Evolutionary conservation across 2,113 vertebrate species (phyloP), one percentile per base, ranked within the genome.

Genomic region (Turdus rufiventris): DNA sequence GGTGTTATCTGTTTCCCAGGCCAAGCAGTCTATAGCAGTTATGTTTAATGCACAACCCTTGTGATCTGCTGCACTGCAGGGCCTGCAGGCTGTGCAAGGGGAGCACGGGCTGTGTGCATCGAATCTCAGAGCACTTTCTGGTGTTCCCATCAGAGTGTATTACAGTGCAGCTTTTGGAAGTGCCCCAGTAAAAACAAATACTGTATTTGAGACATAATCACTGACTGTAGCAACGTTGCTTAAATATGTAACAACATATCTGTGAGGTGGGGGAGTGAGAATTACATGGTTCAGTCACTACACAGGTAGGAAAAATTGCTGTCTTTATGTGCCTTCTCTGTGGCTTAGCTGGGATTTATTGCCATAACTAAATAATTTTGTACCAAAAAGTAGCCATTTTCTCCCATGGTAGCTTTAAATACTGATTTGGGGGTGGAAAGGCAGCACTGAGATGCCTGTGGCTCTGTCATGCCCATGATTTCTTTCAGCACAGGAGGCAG

Each of bases 301-400:
- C 43, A 18, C 71, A 80, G 81, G 89, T 95, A 79, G 93, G 93
- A 88, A 63, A 95, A 96, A 94, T 71, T 88, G 71, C 47, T 90
- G 33, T 85, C 78, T 79, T 87, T 43, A 5, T 76, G 85, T 40
- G 33, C 73, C 58, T 96, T 66, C 71, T 94, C 78, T 67, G 4
- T 77, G 75, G 40, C 87, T 88, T 85, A 79, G 85, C 89, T 85
- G 75, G 91, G 67, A 86, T 88, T 89, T 94, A 40, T 91, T 96
- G 94, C 89, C 78, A 43, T 70, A 93, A 63, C 50, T 47, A 76
- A 92, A 56, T 70, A 71, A 96, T 93, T 92, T 62, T 74, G 28
- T 85, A 76, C 56, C 61, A 56, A 66, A 54, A 70, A 76, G 36
- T 67, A 88, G 71, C 78, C 78, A 63, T 94, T 95, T 97, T 94